Evolutionary conservation across 2,113 vertebrate species (phyloP), one percentile per base, ranked within the genome.

Genomic region (Platanista minor): DNA sequence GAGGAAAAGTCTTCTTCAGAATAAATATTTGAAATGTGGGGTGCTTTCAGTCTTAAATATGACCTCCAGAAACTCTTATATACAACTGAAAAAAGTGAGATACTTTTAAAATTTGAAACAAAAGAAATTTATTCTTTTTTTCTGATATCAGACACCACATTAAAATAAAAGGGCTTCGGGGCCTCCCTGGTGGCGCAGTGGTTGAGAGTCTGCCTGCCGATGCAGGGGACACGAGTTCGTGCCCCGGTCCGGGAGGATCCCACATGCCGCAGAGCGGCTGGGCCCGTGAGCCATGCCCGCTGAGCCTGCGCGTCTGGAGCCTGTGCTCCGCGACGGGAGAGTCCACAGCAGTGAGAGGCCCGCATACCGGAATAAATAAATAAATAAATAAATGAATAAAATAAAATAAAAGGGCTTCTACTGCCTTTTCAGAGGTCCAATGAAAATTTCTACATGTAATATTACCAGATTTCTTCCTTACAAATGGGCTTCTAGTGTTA

Each of bases 41-140:
- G 31, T 86, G 36, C 14, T 87, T 96, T 92, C 54, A 93, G 54
- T 84, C 33, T 97, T 57, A 81, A 39, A 92, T 59, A 69, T 90
- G 82, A 80, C 64, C 54, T 72, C 86, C n/a, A 87, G 90, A 94
- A 96, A 93, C 46, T 83, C 80, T 93, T 91, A 80, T 46, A 92
- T 46, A 31, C 72, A 96, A 52, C 61, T 74, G 75, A 95, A 93
- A 91, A 94, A 96, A 41, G 77, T 20, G 88, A 77, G 57, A 64
- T 14, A 87, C 88, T 95, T 87, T 97, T 93, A 96, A 93, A 84
- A 97, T 96, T 94, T 77, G 88, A 80, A 95, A 62, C 52, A 46
- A 95, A 86, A 97, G 54, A 96, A 78, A 94, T 39, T 87, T 64
- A 52, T 59, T 59, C 21, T 59, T 59, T 52, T 52, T 17, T 18